Base-by-base conservation (phyloP, 1,140 invertebrate species). In the Formica selysi region DNA sequence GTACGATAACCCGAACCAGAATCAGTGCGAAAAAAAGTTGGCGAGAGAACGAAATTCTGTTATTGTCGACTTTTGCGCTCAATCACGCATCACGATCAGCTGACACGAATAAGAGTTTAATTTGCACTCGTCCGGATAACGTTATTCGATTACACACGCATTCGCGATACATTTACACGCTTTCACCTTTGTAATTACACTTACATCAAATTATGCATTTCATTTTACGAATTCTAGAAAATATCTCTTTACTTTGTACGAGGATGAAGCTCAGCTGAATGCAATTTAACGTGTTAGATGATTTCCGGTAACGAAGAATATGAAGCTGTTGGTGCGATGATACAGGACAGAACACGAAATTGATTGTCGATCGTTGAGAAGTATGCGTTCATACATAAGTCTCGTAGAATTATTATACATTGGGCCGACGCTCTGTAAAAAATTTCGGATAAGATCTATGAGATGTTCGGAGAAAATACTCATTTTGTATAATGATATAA, bases 351-450 rank as follows among this genome's bases (percentile, higher is more conserved):
- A 87, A 89, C 89, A 90, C 87, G 22, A 83, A 68, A 84, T 57
- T 90, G 87, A 90, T 90, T 87, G 89, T 90, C 87, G 78, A 87
- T 54, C 59, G 80, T 87, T 70, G 79, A 62, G 22, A 83, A 59
- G 26, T 44, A 38, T 32, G 48, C 7, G 7, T 4, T n/a, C 44
- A 57, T 26, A 19, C 4, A 32, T 64, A 57, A 57, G 71, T 67
- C 70, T 59, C 48, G 68, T 51, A 16, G 38, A 61, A 62, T 44
- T 48, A 73, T 62, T 22, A 38, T 19, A 48, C 36, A 61, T 62
- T 38, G 26, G 54, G 59, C 65, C 38, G n/a, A 64, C 19, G 61
- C 29, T 79, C 68, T 88, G 76, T n/a, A 88, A 88, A 51, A 51
- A 44, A 87, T 67, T 79, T 61, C 38, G 68, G 22, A 19, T 73